Conservation (phyloP, 1,140 invertebrate genomes). For the Dendroctonus ponderosae region DNA sequence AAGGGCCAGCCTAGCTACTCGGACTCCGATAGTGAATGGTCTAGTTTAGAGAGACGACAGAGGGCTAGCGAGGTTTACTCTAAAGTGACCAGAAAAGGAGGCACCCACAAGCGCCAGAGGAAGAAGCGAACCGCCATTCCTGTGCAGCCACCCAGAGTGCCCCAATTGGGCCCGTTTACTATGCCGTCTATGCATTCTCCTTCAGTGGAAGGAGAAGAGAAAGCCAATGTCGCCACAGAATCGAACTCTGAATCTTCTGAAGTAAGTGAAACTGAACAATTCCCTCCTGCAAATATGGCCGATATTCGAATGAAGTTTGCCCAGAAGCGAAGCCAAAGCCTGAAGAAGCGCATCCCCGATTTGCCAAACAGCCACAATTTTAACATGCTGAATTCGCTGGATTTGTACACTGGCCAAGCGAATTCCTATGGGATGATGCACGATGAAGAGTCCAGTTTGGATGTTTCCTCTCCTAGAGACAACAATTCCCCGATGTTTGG, state of each 20-base stretch:
- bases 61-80: constrained; percentile 63
- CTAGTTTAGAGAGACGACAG: constrained; percentile 70
- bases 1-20: constrained; percentile 71
- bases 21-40: constrained; percentile 85
- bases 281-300: constrained; percentile 35
- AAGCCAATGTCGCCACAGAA: constrained; percentile 49
- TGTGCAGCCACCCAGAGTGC: constrained; percentile 82
- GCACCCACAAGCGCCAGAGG: constrained; percentile 73
- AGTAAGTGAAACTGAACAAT: constrained; percentile 53
- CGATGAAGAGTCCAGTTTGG: constrained; percentile 68
- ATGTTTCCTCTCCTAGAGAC: constrained; percentile 66
- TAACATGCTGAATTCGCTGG: constrained; percentile 48
- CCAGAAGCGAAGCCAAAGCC: constrained; percentile 49
- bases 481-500: constrained; percentile 69
- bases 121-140: constrained; percentile 76
- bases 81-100: constrained; percentile 68
- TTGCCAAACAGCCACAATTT: constrained; percentile 46
- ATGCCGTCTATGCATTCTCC: constrained; percentile 55
- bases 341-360: constrained; percentile 51
- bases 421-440: constrained; percentile 55
- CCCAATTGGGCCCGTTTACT: constrained; percentile 60
- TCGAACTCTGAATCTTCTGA: constrained; percentile 58
- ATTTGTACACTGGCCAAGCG: constrained; percentile 44
- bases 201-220: constrained; percentile 48
- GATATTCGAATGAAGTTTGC: constrained; percentile 43